Conservation (phyloP, 1,140 invertebrate genomes). For the Caenorhabditis brenneri region DNA sequence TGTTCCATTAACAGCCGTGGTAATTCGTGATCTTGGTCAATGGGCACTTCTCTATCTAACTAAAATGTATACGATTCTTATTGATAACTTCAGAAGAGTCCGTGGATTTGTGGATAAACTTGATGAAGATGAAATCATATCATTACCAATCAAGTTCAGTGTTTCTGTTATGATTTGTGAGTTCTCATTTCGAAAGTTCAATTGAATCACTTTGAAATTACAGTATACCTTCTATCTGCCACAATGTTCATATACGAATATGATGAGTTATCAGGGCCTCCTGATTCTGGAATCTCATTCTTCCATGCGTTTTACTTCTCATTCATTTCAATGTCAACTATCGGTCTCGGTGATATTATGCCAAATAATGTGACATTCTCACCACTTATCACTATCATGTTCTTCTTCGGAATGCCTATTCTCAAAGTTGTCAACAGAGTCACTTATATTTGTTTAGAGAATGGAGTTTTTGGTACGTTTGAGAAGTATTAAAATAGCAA, state of each 20-base stretch:
- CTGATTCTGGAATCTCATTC: conserved; percentile 37
- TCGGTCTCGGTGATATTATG: conserved; percentile 47
- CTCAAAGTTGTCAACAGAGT: conserved; percentile 47
- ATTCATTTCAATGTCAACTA: conserved; percentile 45
- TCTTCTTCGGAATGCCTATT: conserved; percentile 48
- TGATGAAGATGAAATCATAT: conserved; percentile 35
- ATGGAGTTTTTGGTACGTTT: conserved; percentile 29
- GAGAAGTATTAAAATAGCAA: neutral
- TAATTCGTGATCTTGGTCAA: conserved; percentile 48
- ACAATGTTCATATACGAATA: conserved; percentile 44
- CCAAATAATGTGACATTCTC: conserved; percentile 45
- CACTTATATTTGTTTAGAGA: conserved; percentile 37
- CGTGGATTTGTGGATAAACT: neutral
- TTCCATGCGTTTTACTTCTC: conserved; percentile 49
- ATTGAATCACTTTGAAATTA: neutral
- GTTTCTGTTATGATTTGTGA: conserved; percentile 30
- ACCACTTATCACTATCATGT: conserved; percentile 41
- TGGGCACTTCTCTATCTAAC: conserved; percentile 26
- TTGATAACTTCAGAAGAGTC: neutral
- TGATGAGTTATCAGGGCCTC: conserved; percentile 32
- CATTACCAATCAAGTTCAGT: conserved; percentile 40
- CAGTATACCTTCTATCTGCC: conserved; percentile 24
- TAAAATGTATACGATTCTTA: conserved; percentile 46
- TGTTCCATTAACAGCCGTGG: conserved; percentile 32
- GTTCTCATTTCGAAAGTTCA: neutral